Conservation (phyloP, 2,888 invertebrate genomes). For the Drosophila subsilvestris region DNA sequence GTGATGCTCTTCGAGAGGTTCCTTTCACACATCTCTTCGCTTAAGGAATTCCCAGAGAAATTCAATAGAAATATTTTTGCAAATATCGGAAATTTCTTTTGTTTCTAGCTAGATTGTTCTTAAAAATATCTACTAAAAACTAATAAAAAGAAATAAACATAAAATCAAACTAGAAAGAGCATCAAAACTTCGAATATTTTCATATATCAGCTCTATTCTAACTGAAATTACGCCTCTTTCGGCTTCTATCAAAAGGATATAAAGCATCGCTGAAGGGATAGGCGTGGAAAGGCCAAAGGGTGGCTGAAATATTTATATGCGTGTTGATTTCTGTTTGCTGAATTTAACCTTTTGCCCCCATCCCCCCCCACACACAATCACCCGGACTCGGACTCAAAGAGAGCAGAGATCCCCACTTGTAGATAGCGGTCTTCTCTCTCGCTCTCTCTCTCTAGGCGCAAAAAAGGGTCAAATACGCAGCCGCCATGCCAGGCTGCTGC, state of each 20-base stretch:
- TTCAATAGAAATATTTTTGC: too few species aligned
- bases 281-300: constrained; percentile 47
- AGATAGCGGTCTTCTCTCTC: constrained; percentile 58
- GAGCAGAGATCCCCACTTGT: constrained; percentile 57
- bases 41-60: neutral
- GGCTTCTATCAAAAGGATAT: constrained; percentile 64
- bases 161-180: neutral
- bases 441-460: constrained; percentile 17
- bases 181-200: neutral
- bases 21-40: neutral
- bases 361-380: too few species aligned
- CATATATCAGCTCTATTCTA: constrained; percentile 18
- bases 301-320: constrained; percentile 80
- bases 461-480: constrained; percentile 69
- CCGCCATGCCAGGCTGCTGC: constrained; percentile 9
- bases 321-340: constrained; percentile 81
- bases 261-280: constrained; percentile 1
- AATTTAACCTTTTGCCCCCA: constrained; percentile 72
- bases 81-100: too few species aligned
- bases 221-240: constrained; percentile 46
- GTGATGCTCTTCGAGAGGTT: neutral
- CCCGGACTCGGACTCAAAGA: neutral
- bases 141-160: neutral
- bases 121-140: neutral
- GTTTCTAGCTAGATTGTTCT: too few species aligned